These are phyloP conservation scores for Apis cerana DNA, from an alignment of 1,140 invertebrate species.

Conservation along the genomic window DNA sequence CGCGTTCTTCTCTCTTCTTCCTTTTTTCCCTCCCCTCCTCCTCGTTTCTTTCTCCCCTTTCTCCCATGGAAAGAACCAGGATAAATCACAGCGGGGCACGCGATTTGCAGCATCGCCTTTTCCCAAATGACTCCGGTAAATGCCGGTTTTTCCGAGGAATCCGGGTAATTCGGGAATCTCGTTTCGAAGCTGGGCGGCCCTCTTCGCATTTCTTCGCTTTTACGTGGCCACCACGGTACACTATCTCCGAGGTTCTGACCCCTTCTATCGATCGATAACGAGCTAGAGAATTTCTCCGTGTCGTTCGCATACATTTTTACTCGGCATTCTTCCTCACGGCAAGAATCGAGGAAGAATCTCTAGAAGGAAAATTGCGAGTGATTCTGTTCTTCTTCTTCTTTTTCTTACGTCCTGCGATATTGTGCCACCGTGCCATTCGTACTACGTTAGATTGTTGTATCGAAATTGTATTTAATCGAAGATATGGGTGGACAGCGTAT, in stretches of 20 bases:
- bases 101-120: slow-evolving; percentile 43
- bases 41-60: no score
- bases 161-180: slow-evolving; percentile 49
- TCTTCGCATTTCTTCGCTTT: slow-evolving; percentile 21
- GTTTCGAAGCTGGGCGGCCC: background rate
- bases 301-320: slow-evolving; percentile 26
- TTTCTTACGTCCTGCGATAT: background rate
- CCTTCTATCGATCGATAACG: slow-evolving; percentile 27
- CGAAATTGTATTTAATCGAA: background rate
- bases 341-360: background rate
- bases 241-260: background rate
- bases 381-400: background rate
- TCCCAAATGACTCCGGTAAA: slow-evolving; percentile 55
- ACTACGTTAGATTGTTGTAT: background rate
- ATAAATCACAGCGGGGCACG: slow-evolving; percentile 54
- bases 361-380: background rate
- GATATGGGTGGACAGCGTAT: background rate
- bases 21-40: background rate
- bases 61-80: background rate
- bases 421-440: background rate
- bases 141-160: slow-evolving; percentile 36
- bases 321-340: background rate
- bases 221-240: background rate
- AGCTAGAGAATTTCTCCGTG: slow-evolving; percentile 13
- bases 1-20: background rate